These are phyloP conservation scores for Mesorhabditis sp. DNA, from an alignment of 2,888 invertebrate species.

Conservation along the genomic window DNA sequence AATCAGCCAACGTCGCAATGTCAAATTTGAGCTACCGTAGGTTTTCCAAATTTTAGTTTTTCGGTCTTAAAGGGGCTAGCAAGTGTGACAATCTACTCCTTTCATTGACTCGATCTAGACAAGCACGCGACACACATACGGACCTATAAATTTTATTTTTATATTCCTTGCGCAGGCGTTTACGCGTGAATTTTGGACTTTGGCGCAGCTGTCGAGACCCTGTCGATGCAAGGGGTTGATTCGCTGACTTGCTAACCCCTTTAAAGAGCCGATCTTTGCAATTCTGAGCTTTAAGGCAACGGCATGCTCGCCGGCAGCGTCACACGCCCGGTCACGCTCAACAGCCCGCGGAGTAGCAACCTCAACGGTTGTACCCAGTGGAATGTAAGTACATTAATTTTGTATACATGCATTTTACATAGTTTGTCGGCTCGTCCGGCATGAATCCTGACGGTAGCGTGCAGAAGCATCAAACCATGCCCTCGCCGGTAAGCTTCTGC, in stretches of 20 bases:
- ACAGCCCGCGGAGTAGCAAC: conserved; percentile 2
- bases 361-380: not conserved
- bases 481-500: not conserved
- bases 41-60: not conserved
- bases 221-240: no score
- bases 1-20: not conserved
- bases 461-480: not conserved
- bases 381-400: not conserved
- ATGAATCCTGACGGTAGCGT: not conserved
- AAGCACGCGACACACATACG: no score
- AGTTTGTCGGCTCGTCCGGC: not conserved
- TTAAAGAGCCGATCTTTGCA: not conserved
- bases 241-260: no score
- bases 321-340: not conserved
- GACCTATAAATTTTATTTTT: no score
- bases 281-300: not conserved
- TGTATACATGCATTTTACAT: not conserved
- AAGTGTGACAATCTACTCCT: no score
- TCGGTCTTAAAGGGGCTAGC: no score
- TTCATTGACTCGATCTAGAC: no score
- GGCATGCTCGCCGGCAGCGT: not conserved
- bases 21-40: not conserved
- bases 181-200: no score
- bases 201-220: no score
- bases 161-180: no score